Base-by-base conservation (phyloP, 1,140 invertebrate species). In the Venturia canescens region DNA sequence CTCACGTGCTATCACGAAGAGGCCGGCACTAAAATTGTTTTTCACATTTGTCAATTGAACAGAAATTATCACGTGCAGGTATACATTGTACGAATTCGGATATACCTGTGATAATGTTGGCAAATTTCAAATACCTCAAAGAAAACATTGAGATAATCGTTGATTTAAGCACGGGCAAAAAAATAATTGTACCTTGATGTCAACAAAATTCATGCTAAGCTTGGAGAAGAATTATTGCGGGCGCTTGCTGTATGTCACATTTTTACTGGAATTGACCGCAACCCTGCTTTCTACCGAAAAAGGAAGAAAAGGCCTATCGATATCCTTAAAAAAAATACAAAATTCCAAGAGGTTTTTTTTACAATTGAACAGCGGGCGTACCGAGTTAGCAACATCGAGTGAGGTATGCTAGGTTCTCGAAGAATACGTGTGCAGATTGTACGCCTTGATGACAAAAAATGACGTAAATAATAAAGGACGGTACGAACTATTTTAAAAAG, bases 31-130 rank as follows among this genome's bases (percentile, higher is more conserved):
- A n/a, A n/a, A n/a, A n/a, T n/a, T n/a, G n/a, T n/a, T n/a, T n/a
- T n/a, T n/a, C n/a, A n/a, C n/a, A n/a, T n/a, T n/a, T n/a, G n/a
- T n/a, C n/a, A n/a, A n/a, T 69, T 83, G 3, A 81, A 83, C 69
- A 78, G 16, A 21, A 84, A 84, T 53, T 78, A 77, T 72, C 72
- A 50, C 53, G 78, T 84, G 63, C 69, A 69, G 16, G 66, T 83
- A 60, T n/a, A n/a, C 82, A 83, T 74, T 84, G 83, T 69, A 84
- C 82, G 72, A 80, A 84, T 82, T 84, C 83, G 27, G 81, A 84
- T 72, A 80, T 84, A 78, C 81, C 78, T 29, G 23, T 84, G 18
- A 84, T 84, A 72, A 84, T 84, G 83, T 80, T 83, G 38, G 77
- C 83, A 79, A 83, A 83, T 82, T 80, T 80, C 27, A 80, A 80